A percentile compares a stretch with the other conserved stretches of the same genome.
phyloP scores from a whole-genome alignment of 1,140 invertebrate genomes.

The Gyrodactylus salaris region DNA sequence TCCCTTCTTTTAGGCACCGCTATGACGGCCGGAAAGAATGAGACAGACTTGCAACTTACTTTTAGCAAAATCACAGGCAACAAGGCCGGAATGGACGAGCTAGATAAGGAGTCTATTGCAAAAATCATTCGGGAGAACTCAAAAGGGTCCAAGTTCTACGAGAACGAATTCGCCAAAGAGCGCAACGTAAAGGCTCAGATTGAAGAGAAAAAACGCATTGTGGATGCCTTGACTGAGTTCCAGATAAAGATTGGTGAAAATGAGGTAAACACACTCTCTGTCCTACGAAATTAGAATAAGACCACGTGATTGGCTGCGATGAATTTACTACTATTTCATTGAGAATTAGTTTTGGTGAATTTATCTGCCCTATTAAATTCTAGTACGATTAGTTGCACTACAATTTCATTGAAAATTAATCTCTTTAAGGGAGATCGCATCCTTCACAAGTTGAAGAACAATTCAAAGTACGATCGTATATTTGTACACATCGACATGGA shows the following conservation, averaged over 20 bases:
- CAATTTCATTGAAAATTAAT: not conserved
- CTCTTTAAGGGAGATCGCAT: constrained; percentile 19
- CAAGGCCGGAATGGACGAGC: constrained; percentile 27
- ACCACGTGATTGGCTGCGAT: no score
- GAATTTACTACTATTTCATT: no score
- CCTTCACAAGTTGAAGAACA: constrained; percentile 15
- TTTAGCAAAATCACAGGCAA: constrained; percentile 16
- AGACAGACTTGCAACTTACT: not conserved
- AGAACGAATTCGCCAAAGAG: constrained; percentile 23
- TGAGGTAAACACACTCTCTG: no score
- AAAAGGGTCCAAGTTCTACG: constrained; percentile 27
- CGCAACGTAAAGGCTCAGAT: constrained; percentile 18
- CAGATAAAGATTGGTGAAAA: constrained; percentile 15
- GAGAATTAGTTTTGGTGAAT: no score
- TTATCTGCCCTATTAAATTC: no score
- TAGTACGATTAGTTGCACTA: constrained; percentile 1
- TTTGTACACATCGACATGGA: constrained; percentile 35
- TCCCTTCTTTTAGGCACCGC: no score
- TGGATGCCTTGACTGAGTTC: constrained; percentile 14
- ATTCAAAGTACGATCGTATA: constrained; percentile 21
- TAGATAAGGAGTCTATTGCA: constrained; percentile 28
- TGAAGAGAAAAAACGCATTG: constrained; percentile 15
- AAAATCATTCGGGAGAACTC: constrained; percentile 27
- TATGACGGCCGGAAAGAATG: no score
- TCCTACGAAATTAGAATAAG: no score